Base-by-base conservation (phyloP, 2,888 invertebrate species). In the Patella caerulea region DNA sequence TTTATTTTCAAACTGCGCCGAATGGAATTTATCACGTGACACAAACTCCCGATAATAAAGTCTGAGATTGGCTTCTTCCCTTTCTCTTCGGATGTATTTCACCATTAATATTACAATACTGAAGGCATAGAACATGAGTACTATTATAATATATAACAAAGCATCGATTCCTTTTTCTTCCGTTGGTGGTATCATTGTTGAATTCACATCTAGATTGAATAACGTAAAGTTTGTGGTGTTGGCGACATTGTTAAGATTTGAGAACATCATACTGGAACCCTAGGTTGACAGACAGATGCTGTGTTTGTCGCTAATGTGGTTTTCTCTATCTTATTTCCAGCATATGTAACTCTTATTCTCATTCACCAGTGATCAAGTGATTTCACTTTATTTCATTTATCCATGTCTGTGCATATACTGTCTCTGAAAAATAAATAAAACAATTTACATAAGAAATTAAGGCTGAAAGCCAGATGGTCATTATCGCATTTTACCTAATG, bases 81-180 rank as follows among this genome's bases (percentile, higher is more conserved):
- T 82, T 71, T 86, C 86, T 15, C 84, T 73, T 12, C 84, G 81
- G n/a, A 86, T 79, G 70, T 86, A 86, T 76, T 86, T 86, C 53
- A 86, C 82, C 86, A 86, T 85, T 5, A 86, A 76, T 7, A 86
- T 81, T 14, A 85, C 84, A 71, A 86, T 86, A 71, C 84, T 86
- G n/a, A 83, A 82, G 12, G 86, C 83, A 73, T 86, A 86, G 77
- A 86, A 86, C 79, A 83, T 72, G 7, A 86, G 75, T 0, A 86
- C 86, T 0, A 84, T 82, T 14, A 86, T 82, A 3, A 86, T 86
- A 75, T 86, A 86, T 24, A 86, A 77, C 34, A 86, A 78, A 12
- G 86, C 85, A 77, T 86, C 85, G 29, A 82, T 77, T 14, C 84
- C 72, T 14, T 45, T 54, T 15, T 45, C 54, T 45, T 53, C 53